Evolutionary conservation across 2,888 invertebrate species (phyloP), one percentile per base, ranked within the genome.

Genomic region (Tridacna crocea): DNA sequence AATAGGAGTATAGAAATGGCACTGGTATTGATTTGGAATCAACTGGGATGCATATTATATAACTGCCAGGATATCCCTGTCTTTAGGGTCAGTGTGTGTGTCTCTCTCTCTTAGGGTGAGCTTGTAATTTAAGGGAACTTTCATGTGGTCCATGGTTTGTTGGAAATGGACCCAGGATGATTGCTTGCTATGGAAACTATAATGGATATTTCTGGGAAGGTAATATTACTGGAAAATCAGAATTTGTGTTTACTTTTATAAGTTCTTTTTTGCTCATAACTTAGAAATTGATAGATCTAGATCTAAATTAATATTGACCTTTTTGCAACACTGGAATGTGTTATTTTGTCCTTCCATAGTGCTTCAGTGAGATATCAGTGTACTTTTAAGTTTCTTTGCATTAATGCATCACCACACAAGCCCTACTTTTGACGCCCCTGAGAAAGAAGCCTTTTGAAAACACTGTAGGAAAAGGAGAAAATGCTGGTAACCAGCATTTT

Each of bases 41-140:
- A 51, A 11, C 68, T 48, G 51, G 51, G 70, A 70, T 70, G 70
- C 70, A 70, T 51, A 70, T 70, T 70, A 70, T 70, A 51, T 70
- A 70, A 70, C 70, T 51, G 70, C 22, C 15, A 22, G 51, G 48
- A 19, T 70, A 19, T 26, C 12, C n/a, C 24, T 61, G 8, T 48
- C 51, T 24, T 22, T 24, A 24, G 70, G 51, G 22, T 47, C 51
- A 51, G 51, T 70, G 70, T 70, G 51, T 70, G 48, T 51, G n/a
- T n/a, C n/a, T n/a, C 26, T 68, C 46, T 70, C 70, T 22, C 61
- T 24, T 13, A 13, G 1, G n/a, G 61, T 61, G 15, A n/a, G 24
- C 24, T 48, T 24, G 51, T 51, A 51, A 24, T 24, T 70, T 70
- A 24, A 51, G 36, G 51, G 26, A 51, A n/a, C 22, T 51, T 48